Evolutionary conservation across 2,888 invertebrate species (phyloP).

Genomic region (Thera britannica): DNA sequence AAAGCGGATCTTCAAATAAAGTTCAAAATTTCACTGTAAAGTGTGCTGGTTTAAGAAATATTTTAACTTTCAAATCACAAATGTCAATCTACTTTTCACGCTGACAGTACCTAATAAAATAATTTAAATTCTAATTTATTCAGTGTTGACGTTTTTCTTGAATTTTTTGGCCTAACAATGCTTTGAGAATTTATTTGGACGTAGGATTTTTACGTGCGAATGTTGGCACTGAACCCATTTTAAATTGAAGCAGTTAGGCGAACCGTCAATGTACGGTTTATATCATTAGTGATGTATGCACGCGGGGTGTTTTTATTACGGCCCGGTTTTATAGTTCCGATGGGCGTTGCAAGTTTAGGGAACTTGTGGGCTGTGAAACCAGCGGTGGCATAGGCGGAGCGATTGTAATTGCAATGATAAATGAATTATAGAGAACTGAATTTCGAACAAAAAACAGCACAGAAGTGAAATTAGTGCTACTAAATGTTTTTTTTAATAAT

Average conservation of each 20-base stretch:
- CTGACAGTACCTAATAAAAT: too few relatives aligned
- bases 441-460: too few relatives aligned
- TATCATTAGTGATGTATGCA: conserved; percentile 80
- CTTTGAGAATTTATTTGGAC: neutral
- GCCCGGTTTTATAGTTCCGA: conserved; percentile 66
- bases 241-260: conserved; percentile 21
- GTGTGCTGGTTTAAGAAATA: too few relatives aligned
- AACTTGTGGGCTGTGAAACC: conserved; percentile 53
- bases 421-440: too few relatives aligned
- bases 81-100: too few relatives aligned
- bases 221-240: conserved; percentile 20
- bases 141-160: too few relatives aligned
- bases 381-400: conserved; percentile 24
- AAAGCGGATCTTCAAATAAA: too few relatives aligned
- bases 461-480: too few relatives aligned
- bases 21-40: too few relatives aligned
- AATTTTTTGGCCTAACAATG: neutral
- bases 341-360: conserved; percentile 74
- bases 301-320: conserved; percentile 53
- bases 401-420: neutral
- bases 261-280: conserved; percentile 52
- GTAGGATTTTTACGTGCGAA: neutral
- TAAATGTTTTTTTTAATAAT: too few relatives aligned
- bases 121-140: too few relatives aligned
- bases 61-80: too few relatives aligned